Evolutionary conservation across 1,140 invertebrate genomes (phyloP).

Genomic region (Zaprionus tsacasi): DNA sequence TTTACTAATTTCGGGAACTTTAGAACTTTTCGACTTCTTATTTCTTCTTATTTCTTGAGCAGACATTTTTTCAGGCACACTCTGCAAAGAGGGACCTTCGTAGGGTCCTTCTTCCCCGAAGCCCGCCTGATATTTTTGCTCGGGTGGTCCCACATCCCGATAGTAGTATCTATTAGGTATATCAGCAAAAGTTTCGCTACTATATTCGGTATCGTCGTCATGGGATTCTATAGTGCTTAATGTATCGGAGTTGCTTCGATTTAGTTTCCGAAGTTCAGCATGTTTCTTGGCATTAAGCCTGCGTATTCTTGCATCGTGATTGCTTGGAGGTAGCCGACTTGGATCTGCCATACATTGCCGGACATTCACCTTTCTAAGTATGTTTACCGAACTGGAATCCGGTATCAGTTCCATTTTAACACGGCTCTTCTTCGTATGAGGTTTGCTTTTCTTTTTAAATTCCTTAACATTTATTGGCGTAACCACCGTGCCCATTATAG

Average conservation of each 20-base stretch:
- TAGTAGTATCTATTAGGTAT: conserved; percentile 70
- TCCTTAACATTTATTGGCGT: background rate
- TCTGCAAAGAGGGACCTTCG: background rate
- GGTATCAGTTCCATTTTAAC: background rate
- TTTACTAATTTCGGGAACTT: background rate
- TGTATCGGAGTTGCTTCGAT: background rate
- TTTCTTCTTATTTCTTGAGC: background rate
- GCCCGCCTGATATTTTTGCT: conserved; percentile 36
- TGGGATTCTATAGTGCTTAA: conserved; percentile 1
- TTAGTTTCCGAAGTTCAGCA: background rate
- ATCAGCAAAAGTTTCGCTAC: conserved; percentile 49
- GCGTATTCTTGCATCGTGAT: background rate
- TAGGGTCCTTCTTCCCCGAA: conserved; percentile 60
- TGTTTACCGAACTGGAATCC: background rate
- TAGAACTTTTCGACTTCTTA: background rate
- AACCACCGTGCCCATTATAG: background rate
- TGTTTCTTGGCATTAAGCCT: background rate
- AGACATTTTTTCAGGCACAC: background rate
- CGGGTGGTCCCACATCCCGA: conserved; percentile 46
- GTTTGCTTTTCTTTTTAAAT: background rate
- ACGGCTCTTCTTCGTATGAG: background rate
- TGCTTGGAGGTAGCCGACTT: background rate
- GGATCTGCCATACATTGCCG: conserved; percentile 15
- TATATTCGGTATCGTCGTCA: conserved; percentile 37
- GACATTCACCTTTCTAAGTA: conserved; percentile 20